These are phyloP conservation scores for Lycorma delicatula DNA, from an alignment of 1,140 invertebrate genomes.

Conservation along the genomic window DNA sequence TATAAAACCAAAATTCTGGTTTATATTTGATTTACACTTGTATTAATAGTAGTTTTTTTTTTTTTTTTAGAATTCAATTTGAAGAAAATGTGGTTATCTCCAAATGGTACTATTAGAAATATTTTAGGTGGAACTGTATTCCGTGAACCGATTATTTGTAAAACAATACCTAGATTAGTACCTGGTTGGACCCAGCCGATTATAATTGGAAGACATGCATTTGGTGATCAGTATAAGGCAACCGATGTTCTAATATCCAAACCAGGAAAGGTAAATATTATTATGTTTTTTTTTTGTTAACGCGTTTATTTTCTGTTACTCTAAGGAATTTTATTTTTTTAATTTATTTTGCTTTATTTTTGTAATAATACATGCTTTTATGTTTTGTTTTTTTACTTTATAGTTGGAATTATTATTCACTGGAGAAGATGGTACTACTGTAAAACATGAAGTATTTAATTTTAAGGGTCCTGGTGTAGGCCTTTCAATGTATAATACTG, in stretches of 20 bases:
- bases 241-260: slow-evolving; percentile 66
- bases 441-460: slow-evolving; percentile 34
- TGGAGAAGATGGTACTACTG: slow-evolving; percentile 44
- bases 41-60: too few species aligned
- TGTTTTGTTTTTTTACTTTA: slow-evolving; percentile 19
- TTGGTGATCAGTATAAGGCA: slow-evolving; percentile 87
- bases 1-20: too few species aligned
- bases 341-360: neutral
- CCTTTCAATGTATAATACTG: slow-evolving; percentile 84
- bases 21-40: too few species aligned
- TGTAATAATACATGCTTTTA: slow-evolving; percentile 10
- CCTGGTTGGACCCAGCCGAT: slow-evolving; percentile 77
- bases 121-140: slow-evolving; percentile 87
- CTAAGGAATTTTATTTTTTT: too few species aligned
- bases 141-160: slow-evolving; percentile 81
- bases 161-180: slow-evolving; percentile 78
- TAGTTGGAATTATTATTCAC: slow-evolving; percentile 62
- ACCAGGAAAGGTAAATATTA: slow-evolving; percentile 50
- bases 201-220: slow-evolving; percentile 80
- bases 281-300: neutral
- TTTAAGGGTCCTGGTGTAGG: slow-evolving; percentile 62
- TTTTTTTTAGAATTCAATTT: slow-evolving; percentile 69
- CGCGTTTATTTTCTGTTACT: neutral
- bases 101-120: slow-evolving; percentile 86
- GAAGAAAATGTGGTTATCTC: slow-evolving; percentile 89